Base-by-base conservation (phyloP, 2,797 vertebrate species). In the Sphaeramia orbicularis region DNA sequence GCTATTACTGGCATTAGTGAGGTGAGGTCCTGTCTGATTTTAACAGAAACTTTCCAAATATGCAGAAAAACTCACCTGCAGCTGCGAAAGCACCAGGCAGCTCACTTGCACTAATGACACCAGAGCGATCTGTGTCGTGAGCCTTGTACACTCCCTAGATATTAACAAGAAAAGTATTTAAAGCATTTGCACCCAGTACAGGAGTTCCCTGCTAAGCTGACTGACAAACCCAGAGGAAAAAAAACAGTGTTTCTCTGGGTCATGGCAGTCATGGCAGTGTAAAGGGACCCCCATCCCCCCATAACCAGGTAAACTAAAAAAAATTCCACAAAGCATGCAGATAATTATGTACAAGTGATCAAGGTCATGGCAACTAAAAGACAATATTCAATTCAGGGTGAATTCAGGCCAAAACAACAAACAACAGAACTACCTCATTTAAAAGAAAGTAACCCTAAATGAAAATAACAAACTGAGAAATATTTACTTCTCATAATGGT, bases 1-100 rank as follows among this genome's bases (percentile, higher is more conserved):
- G 10, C 41, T 36, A 55, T 36, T 14, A 38, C 7, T 19, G 10
- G 6, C n/a, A n/a, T n/a, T n/a, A n/a, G n/a, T n/a, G n/a, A n/a
- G n/a, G n/a, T 30, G 10, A 27, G 6, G 8, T 49, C 38, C 27
- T n/a, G 0, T 9, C 6, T 63, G 7, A 47, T 12, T 19, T 19
- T 3, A 19, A 40, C 12, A 12, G 12, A 11, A 13, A 13, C 14
- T 4, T 11, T 14, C 5, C 14, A 15, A 13, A 38, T 15, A 13
- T 30, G 14, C 0, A 11, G 19, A 32, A 45, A 11, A 21, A 27
- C 88, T 87, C 54, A 97, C 96, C 96, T 3, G 97, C 96, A 19
- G 95, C 96, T 76, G 51, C 78, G 84, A 97, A 91, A 49, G 96
- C 94, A 0, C 48, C 65, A 0, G 95, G 95, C 54, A 98, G 90